Base-by-base conservation (phyloP, 2,113 vertebrate genomes). In the Nothoprocta perdicaria region DNA sequence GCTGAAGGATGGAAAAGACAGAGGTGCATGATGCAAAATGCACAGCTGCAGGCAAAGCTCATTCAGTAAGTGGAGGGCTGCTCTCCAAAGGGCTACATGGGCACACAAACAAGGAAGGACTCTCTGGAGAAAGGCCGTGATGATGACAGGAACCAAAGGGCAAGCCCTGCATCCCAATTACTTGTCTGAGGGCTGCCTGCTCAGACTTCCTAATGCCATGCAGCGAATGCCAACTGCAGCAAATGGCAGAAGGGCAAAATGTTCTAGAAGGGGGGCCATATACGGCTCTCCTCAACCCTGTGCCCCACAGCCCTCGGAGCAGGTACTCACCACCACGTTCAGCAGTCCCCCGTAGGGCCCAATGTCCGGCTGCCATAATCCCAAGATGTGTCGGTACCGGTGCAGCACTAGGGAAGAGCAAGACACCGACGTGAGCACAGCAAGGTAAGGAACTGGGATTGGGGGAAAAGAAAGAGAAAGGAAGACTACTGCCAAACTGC, bases 341-440 rank as follows among this genome's bases (percentile, higher is more conserved):
- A 99, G 98, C 89, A 99, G 98, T 92, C 99, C 99, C 65, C 99
- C 99, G 1, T 99, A 99, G 2, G 99, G 99, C 68, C 99, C 99
- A 1, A 99, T 99, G 94, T 99, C 99, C 2, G 99, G 99, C 97
- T 99, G 99, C 99, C 99, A 99, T n/a, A 99, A 62, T 0, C 99
- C 99, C 97, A 99, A 91, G 88, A 99, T 98, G 83, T 99, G 98
- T 89, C 99, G 97, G 94, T 99, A 99, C 1, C 98, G 98, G 96
- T 99, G 98, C 72, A 99, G 98, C 97, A 99, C 99, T 98, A 53
- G 15, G 97, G 96, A 63, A 97, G 96, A 80, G 80, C 41, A 22
- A 93, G 63, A 95, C 80, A 95, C 33, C 9, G 8, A 2, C 9
- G 57, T 95, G 10, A 97, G 79, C 71, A 86, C 45, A 62, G 4